Evolutionary conservation across 2,113 vertebrate genomes (phyloP).

Genomic region (Cyanoramphus novaezelandiae): DNA sequence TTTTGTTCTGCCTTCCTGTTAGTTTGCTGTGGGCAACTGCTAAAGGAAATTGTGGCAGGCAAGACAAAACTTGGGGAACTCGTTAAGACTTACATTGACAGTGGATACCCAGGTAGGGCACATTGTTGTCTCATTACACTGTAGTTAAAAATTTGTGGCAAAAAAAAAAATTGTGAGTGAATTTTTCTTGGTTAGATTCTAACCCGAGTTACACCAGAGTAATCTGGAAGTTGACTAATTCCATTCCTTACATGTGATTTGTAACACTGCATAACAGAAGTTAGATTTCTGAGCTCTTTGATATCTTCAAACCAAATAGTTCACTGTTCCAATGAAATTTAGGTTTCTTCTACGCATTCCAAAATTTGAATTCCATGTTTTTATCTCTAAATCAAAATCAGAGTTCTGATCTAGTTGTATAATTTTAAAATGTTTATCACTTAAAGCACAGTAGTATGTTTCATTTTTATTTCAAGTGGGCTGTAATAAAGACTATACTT

Average conservation of each 20-base stretch:
- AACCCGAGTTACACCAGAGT: not conserved
- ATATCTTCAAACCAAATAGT: not conserved
- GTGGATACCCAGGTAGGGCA: conserved; percentile 77
- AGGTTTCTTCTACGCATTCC: not conserved
- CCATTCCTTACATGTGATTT: not conserved
- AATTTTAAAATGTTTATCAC: not conserved
- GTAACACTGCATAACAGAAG: rapidly evolving
- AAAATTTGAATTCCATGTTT: not conserved
- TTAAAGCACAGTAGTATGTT: not conserved
- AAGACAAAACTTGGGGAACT: conserved; percentile 76
- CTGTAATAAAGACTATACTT: not conserved
- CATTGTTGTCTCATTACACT: not conserved
- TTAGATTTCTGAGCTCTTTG: not conserved
- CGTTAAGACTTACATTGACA: conserved; percentile 80
- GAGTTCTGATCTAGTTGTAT: not conserved
- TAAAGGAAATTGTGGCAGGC: conserved; percentile 84
- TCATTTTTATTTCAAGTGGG: not conserved
- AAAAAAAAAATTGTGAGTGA: not conserved
- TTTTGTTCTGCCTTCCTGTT: conserved; percentile 60
- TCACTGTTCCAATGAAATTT: not conserved
- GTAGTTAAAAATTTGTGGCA: not conserved
- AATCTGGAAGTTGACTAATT: not conserved
- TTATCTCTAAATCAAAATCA: not conserved
- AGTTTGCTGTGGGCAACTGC: conserved; percentile 87
- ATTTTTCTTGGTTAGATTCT: not conserved